phyloP scores from a whole-genome alignment of 2,113 vertebrate species.

The Dolichallabes microphthalmus region DNA sequence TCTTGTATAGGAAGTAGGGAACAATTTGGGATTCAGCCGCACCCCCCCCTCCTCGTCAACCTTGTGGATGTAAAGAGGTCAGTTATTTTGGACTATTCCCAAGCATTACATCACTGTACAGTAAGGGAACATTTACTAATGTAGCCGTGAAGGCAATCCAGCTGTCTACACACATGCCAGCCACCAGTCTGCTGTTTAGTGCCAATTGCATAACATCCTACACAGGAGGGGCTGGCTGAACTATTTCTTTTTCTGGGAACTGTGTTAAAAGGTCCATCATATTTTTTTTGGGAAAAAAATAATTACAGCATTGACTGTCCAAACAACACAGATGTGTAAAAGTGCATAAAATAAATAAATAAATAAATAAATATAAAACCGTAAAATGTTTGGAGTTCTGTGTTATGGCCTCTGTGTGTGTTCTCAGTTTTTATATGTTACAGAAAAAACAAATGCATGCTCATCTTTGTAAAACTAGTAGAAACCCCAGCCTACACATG shows the following conservation, averaged over 20 bases:
- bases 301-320: neutral
- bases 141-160: slow-evolving; percentile 53
- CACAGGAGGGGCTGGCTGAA: slow-evolving; percentile 55
- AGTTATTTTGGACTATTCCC: slow-evolving; percentile 55
- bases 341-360: neutral
- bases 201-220: slow-evolving; percentile 67
- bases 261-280: slow-evolving; percentile 19
- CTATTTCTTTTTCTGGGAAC: slow-evolving; percentile 27
- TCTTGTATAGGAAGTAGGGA: neutral
- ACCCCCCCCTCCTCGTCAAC: neutral
- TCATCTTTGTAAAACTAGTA: neutral
- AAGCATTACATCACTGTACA: slow-evolving; percentile 75
- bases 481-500: neutral
- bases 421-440: neutral
- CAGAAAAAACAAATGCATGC: neutral
- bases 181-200: slow-evolving; percentile 68
- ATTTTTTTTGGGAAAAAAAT: neutral
- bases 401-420: neutral
- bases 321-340: slow-evolving; percentile 24
- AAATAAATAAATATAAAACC: too few species aligned
- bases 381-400: slow-evolving; percentile 15
- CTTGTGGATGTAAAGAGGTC: slow-evolving; percentile 12
- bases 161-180: slow-evolving; percentile 55
- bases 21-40: neutral
- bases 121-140: slow-evolving; percentile 65